A percentile compares a stretch with the other conserved stretches of the same genome.
Conservation (phyloP, 2,113 vertebrate species). For the Antechinus flavipes region DNA sequence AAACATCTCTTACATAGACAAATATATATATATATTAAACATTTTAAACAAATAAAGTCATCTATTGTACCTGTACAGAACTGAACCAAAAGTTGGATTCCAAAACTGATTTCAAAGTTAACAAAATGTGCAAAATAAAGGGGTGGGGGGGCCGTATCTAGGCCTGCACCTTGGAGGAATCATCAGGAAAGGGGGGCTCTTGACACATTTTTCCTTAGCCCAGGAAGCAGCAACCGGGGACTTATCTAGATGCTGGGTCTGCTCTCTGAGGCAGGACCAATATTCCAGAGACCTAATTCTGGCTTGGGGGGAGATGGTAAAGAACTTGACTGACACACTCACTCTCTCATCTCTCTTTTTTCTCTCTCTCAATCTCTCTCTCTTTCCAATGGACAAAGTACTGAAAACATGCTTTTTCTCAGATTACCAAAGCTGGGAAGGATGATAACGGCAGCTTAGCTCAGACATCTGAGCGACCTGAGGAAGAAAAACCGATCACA, state of each 20-base stretch:
- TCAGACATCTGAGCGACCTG: neutral
- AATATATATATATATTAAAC: conserved; percentile 88
- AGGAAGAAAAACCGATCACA: conserved; percentile 44
- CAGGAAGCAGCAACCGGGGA: neutral
- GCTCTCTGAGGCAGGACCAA: neutral
- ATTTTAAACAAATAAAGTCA: conserved; percentile 87
- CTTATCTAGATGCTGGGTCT: neutral
- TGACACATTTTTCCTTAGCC: neutral
- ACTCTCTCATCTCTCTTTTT: rapidly evolving
- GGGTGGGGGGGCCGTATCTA: conserved; percentile 73
- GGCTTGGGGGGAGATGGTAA: neutral
- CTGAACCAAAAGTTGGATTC: conserved; percentile 58
- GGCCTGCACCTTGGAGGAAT: conserved; percentile 43
- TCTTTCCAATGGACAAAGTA: neutral
- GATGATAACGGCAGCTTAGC: neutral
- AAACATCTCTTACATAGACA: conserved; percentile 83
- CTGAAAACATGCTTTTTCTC: neutral
- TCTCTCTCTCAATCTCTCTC: no score
- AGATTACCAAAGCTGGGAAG: neutral
- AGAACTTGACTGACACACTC: neutral
- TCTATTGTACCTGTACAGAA: conserved; percentile 87
- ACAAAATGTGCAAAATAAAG: conserved; percentile 78
- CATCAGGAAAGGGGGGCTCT: neutral
- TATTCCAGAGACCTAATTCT: neutral
- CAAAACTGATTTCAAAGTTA: conserved; percentile 67